These are phyloP conservation scores for Parelbella ahira DNA, from an alignment of 2,888 invertebrate species.

Conservation along the genomic window DNA sequence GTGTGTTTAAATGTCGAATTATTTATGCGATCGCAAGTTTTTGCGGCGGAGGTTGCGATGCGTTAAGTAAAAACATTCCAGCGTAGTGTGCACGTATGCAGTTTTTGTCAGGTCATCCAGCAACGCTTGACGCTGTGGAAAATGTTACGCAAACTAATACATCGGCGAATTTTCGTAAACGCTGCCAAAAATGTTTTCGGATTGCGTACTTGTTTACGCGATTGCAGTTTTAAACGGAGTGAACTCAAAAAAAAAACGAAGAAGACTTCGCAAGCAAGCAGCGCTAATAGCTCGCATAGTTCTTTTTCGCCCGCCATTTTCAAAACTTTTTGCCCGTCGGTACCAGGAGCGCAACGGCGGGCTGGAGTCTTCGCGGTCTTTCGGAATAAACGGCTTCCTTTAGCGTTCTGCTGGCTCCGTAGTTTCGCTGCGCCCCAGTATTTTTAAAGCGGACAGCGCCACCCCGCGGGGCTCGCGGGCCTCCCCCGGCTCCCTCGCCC, in stretches of 20 bases:
- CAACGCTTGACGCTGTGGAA: constrained; percentile 2
- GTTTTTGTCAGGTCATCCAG: constrained; percentile 8
- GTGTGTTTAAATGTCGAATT: constrained; percentile 12
- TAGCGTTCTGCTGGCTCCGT: constrained; percentile 61
- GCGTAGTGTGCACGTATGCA: constrained; percentile 2
- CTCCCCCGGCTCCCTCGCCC: constrained; percentile 36
- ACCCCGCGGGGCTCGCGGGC: constrained; percentile 64
- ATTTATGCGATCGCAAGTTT: constrained; percentile 20
- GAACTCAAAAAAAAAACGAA: constrained; percentile 35
- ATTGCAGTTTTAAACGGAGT: constrained; percentile 37
- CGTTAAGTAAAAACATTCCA: constrained; percentile 8
- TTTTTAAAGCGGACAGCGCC: constrained; percentile 77
- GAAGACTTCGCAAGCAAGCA: constrained; percentile 45
- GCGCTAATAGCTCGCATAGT: constrained; percentile 44
- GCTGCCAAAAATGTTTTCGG: constrained; percentile 26
- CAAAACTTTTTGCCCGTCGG: constrained; percentile 52
- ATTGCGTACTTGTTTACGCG: constrained; percentile 38
- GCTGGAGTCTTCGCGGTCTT: constrained; percentile 49
- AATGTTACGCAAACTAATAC: constrained; percentile 4
- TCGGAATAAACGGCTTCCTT: constrained; percentile 73
- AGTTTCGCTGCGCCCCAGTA: constrained; percentile 67
- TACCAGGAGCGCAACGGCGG: constrained; percentile 45
- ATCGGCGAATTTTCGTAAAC: background rate
- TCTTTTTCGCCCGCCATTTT: constrained; percentile 50
- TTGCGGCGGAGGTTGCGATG: constrained; percentile 1